Evolutionary conservation across 2,797 vertebrate species (phyloP), one percentile per base, ranked within the genome.

Genomic region (Gymnocypris eckloni): DNA sequence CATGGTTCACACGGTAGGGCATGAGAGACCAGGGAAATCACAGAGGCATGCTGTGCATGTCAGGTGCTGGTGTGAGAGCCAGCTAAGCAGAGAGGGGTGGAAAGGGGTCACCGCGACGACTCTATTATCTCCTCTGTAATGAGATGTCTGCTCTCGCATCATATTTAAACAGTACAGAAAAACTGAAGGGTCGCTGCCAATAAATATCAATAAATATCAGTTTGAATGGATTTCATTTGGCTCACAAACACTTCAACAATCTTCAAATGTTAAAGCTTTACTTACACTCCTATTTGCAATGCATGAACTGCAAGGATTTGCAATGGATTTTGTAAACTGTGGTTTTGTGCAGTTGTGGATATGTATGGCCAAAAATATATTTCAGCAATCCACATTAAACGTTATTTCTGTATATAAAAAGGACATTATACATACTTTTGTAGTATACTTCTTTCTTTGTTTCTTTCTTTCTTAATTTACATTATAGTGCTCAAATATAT

Each of bases 81-180:
- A 59, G 54, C 84, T 56, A 61, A 71, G 80, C 87, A 69, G 89
- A 79, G 54, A 78, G 73, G 79, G 78, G 69, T 79, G 64, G 50
- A 66, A 82, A 48, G 50, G 54, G 82, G 87, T 89, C 80, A 83
- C 39, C 22, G 33, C 33, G 56, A 86, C 22, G 69, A 86, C 87
- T 86, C 82, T 72, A 88, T 89, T 90, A 90, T 88, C 75, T 84
- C 73, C 71, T 83, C 87, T 82, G 59, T 91, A 90, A 89, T 91
- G 89, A 88, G 81, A 89, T 89, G 61, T 84, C 78, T 37, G 85
- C 64, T 79, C 72, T 79, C 39, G 66, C 82, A 87, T 87, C 70
- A 37, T 66, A 61, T 16, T 33, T 18, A 66, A 85, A 81, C 79
- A 77, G 48, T 71, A 67, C 37, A 61, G 75, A 45, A 86, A 87